Evolutionary conservation across 2,113 vertebrate genomes (phyloP), one percentile per base, ranked within the genome.

Genomic region (Rutilus rutilus): DNA sequence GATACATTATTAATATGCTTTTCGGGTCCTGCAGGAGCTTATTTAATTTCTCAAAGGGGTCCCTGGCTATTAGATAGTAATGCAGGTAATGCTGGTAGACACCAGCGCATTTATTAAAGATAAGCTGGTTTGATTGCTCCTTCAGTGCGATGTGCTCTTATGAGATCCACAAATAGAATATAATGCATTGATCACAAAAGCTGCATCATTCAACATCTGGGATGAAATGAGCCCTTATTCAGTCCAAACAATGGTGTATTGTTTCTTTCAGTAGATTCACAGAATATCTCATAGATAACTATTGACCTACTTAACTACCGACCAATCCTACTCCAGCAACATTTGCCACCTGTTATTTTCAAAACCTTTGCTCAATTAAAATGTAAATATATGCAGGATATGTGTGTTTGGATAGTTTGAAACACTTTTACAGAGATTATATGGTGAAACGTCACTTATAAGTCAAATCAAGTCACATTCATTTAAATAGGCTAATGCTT

Each of bases 1-100:
- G 52, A 60, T 86, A 75, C 78, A 88, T 88, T 86, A 88, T 88
- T 88, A 82, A 86, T 83, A 86, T 88, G 80, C 79, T 67, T 77
- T 86, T 77, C 62, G 76, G 82, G 47, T 83, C 86, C 73, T 85
- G 42, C 73, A 83, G 79, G 79, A 79, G 62, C 74, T 79, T 84
- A 67, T 88, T 86, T 78, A 86, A 86, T 88, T 88, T 84, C 76
- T 25, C 82, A 65, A 39, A 86, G 85, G 69, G 78, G 65, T 80
- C 59, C 36, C 4, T 21, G 75, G 14, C 85, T 80, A 80, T 84
- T 86, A 65, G 67, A 86, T 86, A 83, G 73, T 86, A 86, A 78
- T 88, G 77, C 67, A 86, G 84, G 64, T 73, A 83, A 86, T 80
- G 36, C 87, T 50, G 42, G 57, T 54, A 65, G 81, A 83, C 85